Conservation (phyloP, 2,888 invertebrate genomes). For the Rhaphigaster nebulosa region DNA sequence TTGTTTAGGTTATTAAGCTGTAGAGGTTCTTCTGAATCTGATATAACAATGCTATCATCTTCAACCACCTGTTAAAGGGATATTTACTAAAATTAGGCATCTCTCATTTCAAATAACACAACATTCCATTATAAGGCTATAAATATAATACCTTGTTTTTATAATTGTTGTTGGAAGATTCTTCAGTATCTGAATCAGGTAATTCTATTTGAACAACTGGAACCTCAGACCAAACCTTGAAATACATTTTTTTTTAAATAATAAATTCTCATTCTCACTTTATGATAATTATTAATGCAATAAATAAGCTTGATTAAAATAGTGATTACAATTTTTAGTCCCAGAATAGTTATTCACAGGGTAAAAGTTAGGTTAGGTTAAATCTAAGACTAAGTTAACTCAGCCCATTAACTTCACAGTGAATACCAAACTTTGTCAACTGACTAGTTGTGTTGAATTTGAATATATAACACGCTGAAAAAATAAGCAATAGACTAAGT, state of each 20-base stretch:
- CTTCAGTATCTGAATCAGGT: constrained; percentile 28
- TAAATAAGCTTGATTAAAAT: background rate
- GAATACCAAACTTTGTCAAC: too few relatives aligned
- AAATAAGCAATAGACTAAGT: too few relatives aligned
- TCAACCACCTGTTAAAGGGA: background rate
- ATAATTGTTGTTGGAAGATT: background rate
- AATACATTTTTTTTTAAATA: background rate
- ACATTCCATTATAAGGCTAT: background rate
- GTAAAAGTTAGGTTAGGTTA: too few relatives aligned
- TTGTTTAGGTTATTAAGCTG: background rate
- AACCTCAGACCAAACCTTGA: constrained; percentile 27
- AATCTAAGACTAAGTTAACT: too few relatives aligned
- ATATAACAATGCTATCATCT: constrained; percentile 37
- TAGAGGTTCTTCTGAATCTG: constrained; percentile 30
- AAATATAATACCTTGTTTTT: constrained; percentile 29
- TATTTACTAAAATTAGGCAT: background rate
- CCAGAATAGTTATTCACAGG: too few relatives aligned
- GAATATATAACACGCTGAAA: too few relatives aligned
- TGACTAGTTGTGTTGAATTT: too few relatives aligned
- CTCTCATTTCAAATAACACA: background rate
- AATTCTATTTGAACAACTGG: constrained; percentile 17
- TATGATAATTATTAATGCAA: background rate
- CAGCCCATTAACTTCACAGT: too few relatives aligned
- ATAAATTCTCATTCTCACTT: background rate
- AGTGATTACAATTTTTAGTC: background rate